Conservation (phyloP, 2,113 vertebrate species). For the Menidia beryllina region DNA sequence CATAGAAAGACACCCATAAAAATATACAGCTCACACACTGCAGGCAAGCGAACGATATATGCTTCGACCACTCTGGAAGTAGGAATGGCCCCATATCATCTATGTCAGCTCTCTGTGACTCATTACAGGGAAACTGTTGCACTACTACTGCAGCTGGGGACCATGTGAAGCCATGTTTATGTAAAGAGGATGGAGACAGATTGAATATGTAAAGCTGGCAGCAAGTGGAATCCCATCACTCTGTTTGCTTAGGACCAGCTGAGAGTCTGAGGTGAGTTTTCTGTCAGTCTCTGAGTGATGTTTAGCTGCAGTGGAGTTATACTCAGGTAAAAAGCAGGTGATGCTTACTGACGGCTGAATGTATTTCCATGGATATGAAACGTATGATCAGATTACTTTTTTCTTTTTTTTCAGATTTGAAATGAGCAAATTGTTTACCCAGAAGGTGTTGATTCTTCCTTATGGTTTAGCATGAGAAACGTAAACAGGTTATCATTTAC, state of each 20-base stretch:
- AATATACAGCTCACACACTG: background rate
- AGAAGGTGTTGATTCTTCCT: background rate
- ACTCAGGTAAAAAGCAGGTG: conserved; percentile 45
- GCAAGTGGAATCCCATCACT: conserved; percentile 60
- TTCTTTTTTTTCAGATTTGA: too few relatives aligned
- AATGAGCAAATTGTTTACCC: background rate
- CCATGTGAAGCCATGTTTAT: conserved; percentile 61
- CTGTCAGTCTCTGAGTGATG: conserved; percentile 36
- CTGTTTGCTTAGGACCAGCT: conserved; percentile 69
- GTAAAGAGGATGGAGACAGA: conserved; percentile 62
- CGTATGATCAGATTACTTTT: too few relatives aligned
- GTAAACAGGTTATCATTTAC: too few relatives aligned
- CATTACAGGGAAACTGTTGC: conserved; percentile 45
- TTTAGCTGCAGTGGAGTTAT: conserved; percentile 17
- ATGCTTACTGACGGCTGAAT: conserved; percentile 4
- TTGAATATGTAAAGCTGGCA: conserved; percentile 71
- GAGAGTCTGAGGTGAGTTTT: conserved; percentile 66
- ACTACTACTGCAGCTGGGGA: conserved; percentile 59
- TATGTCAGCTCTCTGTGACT: conserved; percentile 45
- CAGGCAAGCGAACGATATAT: conserved; percentile 20
- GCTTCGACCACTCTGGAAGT: conserved; percentile 21
- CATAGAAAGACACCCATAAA: background rate
- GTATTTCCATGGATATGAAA: conserved; percentile 4
- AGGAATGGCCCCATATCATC: conserved; percentile 11
- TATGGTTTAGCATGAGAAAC: too few relatives aligned